phyloP scores from a whole-genome alignment of 2,888 invertebrate species.

The Dolichopus griseipennis region DNA sequence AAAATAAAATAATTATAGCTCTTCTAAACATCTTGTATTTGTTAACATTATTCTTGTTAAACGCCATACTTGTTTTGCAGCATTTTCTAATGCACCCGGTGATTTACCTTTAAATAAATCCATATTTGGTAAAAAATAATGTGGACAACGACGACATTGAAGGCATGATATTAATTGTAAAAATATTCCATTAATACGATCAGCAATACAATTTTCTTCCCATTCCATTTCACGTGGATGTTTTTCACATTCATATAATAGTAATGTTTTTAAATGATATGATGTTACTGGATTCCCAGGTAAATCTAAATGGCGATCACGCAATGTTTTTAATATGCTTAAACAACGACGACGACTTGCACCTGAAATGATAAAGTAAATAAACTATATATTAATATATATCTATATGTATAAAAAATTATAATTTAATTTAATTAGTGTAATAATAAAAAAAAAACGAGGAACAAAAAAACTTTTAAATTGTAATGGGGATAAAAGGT shows the following conservation, averaged over 20 bases:
- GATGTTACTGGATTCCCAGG: conserved; percentile 84
- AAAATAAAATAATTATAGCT: conserved; percentile 53
- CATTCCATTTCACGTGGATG: conserved; percentile 90
- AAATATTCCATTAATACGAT: conserved; percentile 88
- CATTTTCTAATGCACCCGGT: conserved; percentile 81
- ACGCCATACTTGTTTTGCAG: conserved; percentile 89
- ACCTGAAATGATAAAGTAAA: conserved; percentile 34
- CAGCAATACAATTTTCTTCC: conserved; percentile 87
- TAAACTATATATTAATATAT: conserved; percentile 11
- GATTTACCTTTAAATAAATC: conserved; percentile 91
- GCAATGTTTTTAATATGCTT: conserved; percentile 80
- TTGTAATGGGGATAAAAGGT: neutral
- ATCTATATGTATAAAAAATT: neutral
- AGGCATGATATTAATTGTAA: conserved; percentile 90
- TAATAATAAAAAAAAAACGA: neutral
- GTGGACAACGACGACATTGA: conserved; percentile 90
- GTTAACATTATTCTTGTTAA: conserved; percentile 86
- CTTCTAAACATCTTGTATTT: conserved; percentile 83
- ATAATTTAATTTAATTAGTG: neutral
- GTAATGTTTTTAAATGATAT: conserved; percentile 82
- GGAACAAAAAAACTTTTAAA: too few species aligned
- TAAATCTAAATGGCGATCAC: conserved; percentile 83
- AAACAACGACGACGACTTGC: conserved; percentile 80
- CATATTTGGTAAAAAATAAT: conserved; percentile 89
- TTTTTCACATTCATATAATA: conserved; percentile 93